phyloP scores from a whole-genome alignment of 2,888 invertebrate species.

The Ennomos fuscantarius region DNA sequence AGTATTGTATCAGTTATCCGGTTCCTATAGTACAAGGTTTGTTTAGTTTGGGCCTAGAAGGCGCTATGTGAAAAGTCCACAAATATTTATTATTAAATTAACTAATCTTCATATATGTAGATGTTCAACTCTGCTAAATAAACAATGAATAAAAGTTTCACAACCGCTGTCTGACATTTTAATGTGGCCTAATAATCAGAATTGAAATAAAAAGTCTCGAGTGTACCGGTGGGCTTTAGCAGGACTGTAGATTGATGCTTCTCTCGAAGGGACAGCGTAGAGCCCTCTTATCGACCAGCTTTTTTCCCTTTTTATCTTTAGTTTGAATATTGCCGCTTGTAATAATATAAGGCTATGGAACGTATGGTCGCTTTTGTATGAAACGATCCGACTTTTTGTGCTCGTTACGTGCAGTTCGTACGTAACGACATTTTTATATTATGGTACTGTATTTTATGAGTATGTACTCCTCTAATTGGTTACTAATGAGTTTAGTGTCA shows the following conservation, averaged over 20 bases:
- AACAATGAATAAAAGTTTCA: conserved; percentile 53
- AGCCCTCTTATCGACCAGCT: conserved; percentile 59
- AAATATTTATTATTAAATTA: too few species aligned
- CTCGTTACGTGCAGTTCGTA: too few species aligned
- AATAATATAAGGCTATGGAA: conserved; percentile 65
- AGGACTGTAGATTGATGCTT: conserved; percentile 77
- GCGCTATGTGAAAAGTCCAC: too few species aligned
- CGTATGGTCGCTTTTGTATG: conserved; percentile 39
- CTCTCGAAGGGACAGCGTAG: conserved; percentile 50
- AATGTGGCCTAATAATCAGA: conserved; percentile 83
- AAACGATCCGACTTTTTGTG: conserved; percentile 11
- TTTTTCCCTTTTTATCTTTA: conserved; percentile 74
- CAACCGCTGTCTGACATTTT: conserved; percentile 69
- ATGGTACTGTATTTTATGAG: too few species aligned
- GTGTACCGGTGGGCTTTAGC: conserved; percentile 81
- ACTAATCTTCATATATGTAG: too few species aligned
- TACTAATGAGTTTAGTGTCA: too few species aligned
- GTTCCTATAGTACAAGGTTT: too few species aligned
- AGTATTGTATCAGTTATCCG: too few species aligned
- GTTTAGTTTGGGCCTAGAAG: too few species aligned
- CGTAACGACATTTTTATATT: too few species aligned
- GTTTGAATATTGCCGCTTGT: conserved; percentile 76
- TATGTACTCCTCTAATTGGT: too few species aligned
- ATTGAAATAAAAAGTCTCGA: conserved; percentile 69
- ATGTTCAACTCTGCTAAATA: conserved; percentile 5